These are phyloP conservation scores for Gortyna flavago DNA, from an alignment of 2,888 invertebrate species.

Conservation along the genomic window DNA sequence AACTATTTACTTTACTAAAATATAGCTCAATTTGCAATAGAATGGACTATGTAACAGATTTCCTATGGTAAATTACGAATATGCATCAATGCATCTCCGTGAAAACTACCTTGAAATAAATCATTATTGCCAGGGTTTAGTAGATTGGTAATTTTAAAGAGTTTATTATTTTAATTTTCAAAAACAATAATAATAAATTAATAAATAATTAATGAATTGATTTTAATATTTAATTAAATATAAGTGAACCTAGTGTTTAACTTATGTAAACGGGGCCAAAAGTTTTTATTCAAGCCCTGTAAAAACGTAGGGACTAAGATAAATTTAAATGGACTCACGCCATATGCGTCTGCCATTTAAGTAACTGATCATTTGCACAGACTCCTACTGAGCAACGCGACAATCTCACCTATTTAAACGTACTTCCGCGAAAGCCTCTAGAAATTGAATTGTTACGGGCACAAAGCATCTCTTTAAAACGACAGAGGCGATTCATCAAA, in stretches of 20 bases:
- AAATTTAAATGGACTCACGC: slow-evolving; percentile 8
- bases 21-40: slow-evolving; percentile 18
- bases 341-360: slow-evolving; percentile 14
- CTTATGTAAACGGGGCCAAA: not conserved
- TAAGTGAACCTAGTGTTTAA: not conserved
- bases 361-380: slow-evolving; percentile 27
- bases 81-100: not conserved
- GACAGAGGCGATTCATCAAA: slow-evolving; percentile 84
- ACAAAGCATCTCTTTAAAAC: slow-evolving; percentile 72
- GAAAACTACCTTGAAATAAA: not conserved
- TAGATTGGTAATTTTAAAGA: not conserved
- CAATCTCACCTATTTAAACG: slow-evolving; percentile 59
- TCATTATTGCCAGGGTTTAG: not conserved
- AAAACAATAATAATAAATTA: not conserved
- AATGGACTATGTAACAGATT: not conserved
- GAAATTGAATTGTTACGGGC: slow-evolving; percentile 85
- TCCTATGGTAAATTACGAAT: not conserved
- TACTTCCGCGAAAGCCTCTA: slow-evolving; percentile 68
- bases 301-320: not conserved
- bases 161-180: not conserved
- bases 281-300: not conserved
- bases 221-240: not conserved
- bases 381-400: slow-evolving; percentile 48
- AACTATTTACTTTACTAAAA: slow-evolving; percentile 20
- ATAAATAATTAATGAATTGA: no score